Evolutionary conservation across 2,797 vertebrate genomes (phyloP).

Genomic region (Allobates femoralis): DNA sequence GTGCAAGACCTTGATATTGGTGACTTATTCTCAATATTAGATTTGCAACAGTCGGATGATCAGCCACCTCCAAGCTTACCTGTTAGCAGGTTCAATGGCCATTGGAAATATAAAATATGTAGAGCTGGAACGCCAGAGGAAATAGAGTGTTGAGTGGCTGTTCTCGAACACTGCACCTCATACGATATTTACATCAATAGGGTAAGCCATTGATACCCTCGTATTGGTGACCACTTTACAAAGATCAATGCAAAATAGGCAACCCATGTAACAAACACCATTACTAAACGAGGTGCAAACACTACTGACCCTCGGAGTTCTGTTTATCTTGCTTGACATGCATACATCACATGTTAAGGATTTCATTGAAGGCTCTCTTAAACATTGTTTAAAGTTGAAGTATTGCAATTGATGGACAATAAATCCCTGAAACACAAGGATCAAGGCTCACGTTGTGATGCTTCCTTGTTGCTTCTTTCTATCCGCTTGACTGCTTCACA

Average conservation of each 20-base stretch:
- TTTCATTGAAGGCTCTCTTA: background rate
- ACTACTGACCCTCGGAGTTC: background rate
- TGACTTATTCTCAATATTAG: too few species aligned
- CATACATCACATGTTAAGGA: background rate
- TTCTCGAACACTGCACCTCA: too few species aligned
- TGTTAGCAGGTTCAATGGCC: too few species aligned
- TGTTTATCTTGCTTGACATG: background rate
- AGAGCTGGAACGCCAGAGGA: too few species aligned
- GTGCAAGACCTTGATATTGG: too few species aligned
- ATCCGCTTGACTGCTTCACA: slow-evolving; percentile 42
- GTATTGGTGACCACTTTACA: background rate
- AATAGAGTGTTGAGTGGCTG: too few species aligned
- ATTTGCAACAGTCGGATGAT: too few species aligned
- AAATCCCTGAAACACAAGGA: background rate
- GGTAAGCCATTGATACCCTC: too few species aligned
- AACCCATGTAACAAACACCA: background rate
- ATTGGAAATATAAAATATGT: too few species aligned
- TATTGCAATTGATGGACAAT: background rate
- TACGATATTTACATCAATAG: too few species aligned
- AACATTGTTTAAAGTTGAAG: background rate
- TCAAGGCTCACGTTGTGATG: background rate
- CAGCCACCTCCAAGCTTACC: too few species aligned
- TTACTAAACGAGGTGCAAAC: background rate
- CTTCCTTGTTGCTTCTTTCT: slow-evolving; percentile 2
- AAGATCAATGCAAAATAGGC: background rate